These are phyloP conservation scores for Atractosteus spatula DNA, from an alignment of 2,113 vertebrate genomes.

Conservation along the genomic window DNA sequence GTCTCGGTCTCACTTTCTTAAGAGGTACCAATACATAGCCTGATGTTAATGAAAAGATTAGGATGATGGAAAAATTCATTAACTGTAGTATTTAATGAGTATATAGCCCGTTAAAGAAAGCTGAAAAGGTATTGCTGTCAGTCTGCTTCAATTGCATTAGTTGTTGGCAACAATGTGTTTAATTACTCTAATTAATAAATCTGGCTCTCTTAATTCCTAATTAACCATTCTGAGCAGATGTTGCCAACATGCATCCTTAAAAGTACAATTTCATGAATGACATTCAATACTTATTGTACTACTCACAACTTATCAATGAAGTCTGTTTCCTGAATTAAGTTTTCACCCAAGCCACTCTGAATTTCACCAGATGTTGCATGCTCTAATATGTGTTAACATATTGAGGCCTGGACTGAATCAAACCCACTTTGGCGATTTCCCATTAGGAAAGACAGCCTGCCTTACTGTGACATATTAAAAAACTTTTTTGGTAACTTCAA, in stretches of 20 bases:
- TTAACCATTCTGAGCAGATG: slow-evolving; percentile 15
- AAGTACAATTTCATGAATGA: slow-evolving; percentile 29
- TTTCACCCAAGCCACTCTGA: slow-evolving; percentile 11
- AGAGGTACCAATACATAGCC: too few relatives aligned
- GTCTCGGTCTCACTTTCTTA: too few relatives aligned
- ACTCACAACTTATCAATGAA: too few relatives aligned
- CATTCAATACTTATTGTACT: background rate
- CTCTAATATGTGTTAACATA: too few relatives aligned
- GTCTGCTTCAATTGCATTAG: background rate
- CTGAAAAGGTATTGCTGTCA: background rate
- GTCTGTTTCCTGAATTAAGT: slow-evolving; percentile 3
- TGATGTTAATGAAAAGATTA: too few relatives aligned
- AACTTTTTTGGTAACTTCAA: too few relatives aligned
- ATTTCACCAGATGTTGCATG: slow-evolving; percentile 10
- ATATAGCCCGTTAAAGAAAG: background rate
- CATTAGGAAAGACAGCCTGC: too few relatives aligned
- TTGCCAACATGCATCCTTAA: slow-evolving; percentile 14
- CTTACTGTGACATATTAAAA: too few relatives aligned
- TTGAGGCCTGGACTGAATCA: too few relatives aligned
- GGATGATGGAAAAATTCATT: too few relatives aligned
- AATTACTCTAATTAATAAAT: slow-evolving; percentile 17
- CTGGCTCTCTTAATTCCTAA: slow-evolving; percentile 20
- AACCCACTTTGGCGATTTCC: too few relatives aligned
- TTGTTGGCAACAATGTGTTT: background rate
- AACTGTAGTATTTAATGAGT: background rate